phyloP scores from a whole-genome alignment of 2,888 invertebrate genomes.

The Rhimphoctona megacephalus region DNA sequence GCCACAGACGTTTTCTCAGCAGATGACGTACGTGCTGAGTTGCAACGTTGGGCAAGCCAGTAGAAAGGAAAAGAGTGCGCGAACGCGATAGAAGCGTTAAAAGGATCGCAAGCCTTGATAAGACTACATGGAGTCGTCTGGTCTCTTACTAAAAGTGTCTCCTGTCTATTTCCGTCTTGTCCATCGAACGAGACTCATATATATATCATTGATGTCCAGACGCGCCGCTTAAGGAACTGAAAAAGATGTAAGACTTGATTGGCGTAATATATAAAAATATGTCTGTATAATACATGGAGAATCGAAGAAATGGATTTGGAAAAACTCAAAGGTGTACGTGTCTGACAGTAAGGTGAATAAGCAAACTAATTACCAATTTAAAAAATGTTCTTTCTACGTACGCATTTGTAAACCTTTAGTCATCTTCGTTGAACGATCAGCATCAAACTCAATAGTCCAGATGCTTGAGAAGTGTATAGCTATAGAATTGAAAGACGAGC shows the following conservation, averaged over 20 bases:
- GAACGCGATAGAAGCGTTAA: slow-evolving; percentile 53
- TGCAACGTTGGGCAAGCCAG: slow-evolving; percentile 6
- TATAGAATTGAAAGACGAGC: neutral
- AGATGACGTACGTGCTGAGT: slow-evolving; percentile 18
- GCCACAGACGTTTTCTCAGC: slow-evolving; percentile 23
- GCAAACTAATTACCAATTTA: neutral
- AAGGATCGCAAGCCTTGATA: slow-evolving; percentile 66
- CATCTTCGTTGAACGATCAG: neutral
- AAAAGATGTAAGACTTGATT: slow-evolving; percentile 22
- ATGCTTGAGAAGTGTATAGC: neutral
- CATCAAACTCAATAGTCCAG: neutral
- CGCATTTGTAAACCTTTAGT: neutral
- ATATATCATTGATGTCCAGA: slow-evolving; percentile 20
- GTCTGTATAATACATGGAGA: neutral
- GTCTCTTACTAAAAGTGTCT: slow-evolving; percentile 54
- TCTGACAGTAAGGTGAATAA: neutral
- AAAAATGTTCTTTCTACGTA: slow-evolving; percentile 2
- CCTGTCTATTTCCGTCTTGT: slow-evolving; percentile 65
- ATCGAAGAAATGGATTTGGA: neutral
- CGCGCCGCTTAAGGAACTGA: slow-evolving; percentile 1
- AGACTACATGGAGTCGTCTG: slow-evolving; percentile 51
- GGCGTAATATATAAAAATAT: slow-evolving; percentile 2
- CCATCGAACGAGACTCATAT: slow-evolving; percentile 26
- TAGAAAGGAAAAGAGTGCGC: slow-evolving; percentile 27
- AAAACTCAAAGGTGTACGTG: neutral